Conservation (phyloP, 1,140 invertebrate species). For the Drosophila dunni region DNA sequence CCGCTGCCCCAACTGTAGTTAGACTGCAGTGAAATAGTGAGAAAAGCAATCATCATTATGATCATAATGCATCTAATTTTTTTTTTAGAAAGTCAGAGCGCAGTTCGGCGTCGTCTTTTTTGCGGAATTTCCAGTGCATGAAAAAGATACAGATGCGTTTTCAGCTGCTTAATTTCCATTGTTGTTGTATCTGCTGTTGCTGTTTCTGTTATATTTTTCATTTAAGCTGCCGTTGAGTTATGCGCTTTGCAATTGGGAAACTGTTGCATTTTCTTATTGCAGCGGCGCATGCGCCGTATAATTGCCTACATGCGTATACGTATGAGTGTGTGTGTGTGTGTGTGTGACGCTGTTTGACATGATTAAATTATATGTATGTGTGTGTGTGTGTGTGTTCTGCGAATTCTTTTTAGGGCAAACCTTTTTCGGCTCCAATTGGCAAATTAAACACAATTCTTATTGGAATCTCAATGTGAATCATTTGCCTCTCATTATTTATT, state of each 20-base stretch:
- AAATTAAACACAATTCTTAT: conserved; percentile 64
- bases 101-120: conserved; percentile 64
- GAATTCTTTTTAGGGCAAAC: conserved; percentile 17
- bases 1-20: neutral
- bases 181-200: conserved; percentile 27
- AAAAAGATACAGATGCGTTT: conserved; percentile 80
- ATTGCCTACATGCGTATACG: conserved; percentile 55
- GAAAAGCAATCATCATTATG: conserved; percentile 49
- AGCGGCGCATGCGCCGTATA: conserved; percentile 71
- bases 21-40: neutral
- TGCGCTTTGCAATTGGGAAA: conserved; percentile 70
- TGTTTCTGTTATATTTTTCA: conserved; percentile 54
- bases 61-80: conserved; percentile 61
- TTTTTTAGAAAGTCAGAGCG: conserved; percentile 79
- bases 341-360: conserved; percentile 28
- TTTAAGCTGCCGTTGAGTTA: conserved; percentile 78
- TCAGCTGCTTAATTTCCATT: conserved; percentile 60
- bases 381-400: conserved; percentile 1
- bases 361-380: conserved; percentile 12
- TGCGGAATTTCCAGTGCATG: conserved; percentile 81
- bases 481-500: conserved; percentile 16
- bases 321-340: conserved; percentile 2
- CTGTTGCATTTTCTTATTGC: conserved; percentile 59
- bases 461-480: conserved; percentile 42
- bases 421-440: conserved; percentile 72